These are phyloP conservation scores for Encarsia formosa DNA, from an alignment of 2,888 invertebrate genomes.

Conservation along the genomic window DNA sequence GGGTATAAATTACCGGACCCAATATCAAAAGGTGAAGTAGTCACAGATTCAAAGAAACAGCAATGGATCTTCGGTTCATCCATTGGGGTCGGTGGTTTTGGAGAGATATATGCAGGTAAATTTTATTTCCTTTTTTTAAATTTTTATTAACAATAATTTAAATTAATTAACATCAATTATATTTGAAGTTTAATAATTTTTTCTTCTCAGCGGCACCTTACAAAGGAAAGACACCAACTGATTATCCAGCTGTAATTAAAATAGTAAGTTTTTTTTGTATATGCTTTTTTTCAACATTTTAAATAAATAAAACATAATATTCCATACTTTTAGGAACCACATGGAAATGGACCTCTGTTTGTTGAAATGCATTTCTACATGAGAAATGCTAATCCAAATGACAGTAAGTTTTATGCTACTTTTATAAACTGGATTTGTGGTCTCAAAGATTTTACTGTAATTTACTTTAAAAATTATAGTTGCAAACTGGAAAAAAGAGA, in stretches of 20 bases:
- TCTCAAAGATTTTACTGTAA: background rate
- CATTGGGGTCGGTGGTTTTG: slow-evolving; percentile 90
- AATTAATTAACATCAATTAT: background rate
- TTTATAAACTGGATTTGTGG: too few relatives aligned
- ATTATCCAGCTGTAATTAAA: slow-evolving; percentile 71
- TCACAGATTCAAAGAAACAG: slow-evolving; percentile 72
- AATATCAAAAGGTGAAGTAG: slow-evolving; percentile 69
- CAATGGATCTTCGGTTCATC: slow-evolving; percentile 83
- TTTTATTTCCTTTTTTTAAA: background rate
- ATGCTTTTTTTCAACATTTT: slow-evolving; percentile 4
- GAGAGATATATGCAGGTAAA: slow-evolving; percentile 85
- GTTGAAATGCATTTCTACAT: slow-evolving; percentile 90
- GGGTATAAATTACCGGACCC: slow-evolving; percentile 65
- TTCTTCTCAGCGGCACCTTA: slow-evolving; percentile 49
- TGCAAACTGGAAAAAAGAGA: slow-evolving; percentile 63
- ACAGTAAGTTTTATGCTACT: slow-evolving; percentile 61
- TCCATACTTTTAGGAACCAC: slow-evolving; percentile 77
- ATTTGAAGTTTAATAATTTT: background rate
- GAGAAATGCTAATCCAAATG: slow-evolving; percentile 67
- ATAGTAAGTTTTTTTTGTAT: slow-evolving; percentile 61
- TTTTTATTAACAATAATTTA: background rate
- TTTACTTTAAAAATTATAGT: slow-evolving; percentile 54
- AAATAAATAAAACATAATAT: too few relatives aligned
- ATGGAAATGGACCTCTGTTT: slow-evolving; percentile 89
- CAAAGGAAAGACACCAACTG: slow-evolving; percentile 52